Conservation (phyloP, 30 jellyfish, hydroid and myxozoan species). For the Cassiopea andromeda region DNA sequence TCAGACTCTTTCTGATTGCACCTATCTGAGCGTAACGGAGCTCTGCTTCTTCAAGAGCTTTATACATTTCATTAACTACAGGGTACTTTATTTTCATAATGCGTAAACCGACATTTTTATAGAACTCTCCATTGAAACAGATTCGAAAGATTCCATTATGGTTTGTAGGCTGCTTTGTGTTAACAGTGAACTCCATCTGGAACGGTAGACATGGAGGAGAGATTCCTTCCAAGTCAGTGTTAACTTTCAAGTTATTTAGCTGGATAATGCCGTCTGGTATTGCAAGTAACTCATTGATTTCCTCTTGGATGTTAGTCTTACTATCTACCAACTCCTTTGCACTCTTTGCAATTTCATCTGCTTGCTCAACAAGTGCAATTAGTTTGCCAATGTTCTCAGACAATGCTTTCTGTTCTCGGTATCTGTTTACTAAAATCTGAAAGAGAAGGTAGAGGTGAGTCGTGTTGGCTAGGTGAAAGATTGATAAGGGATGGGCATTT, state of each 20-base stretch:
- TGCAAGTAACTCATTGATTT: not conserved
- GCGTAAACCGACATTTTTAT: conserved; percentile 20
- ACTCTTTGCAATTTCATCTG: conserved; percentile 14
- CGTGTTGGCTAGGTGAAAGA: too few species aligned
- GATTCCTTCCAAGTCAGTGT: not conserved
- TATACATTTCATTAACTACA: conserved; percentile 8
- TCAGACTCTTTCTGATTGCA: not conserved
- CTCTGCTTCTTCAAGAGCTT: conserved; percentile 45
- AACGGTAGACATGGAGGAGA: conserved; percentile 45
- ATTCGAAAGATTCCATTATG: not conserved
- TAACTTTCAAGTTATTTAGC: not conserved
- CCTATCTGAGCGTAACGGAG: conserved; percentile 18
- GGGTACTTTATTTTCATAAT: conserved; percentile 14
- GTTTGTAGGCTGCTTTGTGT: not conserved
- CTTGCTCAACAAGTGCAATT: conserved; percentile 9
- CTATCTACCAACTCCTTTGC: not conserved
- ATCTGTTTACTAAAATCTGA: conserved; percentile 32
- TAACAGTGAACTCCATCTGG: conserved; percentile 12
- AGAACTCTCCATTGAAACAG: conserved; percentile 55
- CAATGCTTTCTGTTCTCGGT: conserved; percentile 18
- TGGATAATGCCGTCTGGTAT: not conserved
- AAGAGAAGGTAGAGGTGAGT: not conserved
- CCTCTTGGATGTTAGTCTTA: not conserved
- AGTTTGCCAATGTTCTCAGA: conserved; percentile 23
- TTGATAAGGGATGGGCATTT: too few species aligned